Base-by-base conservation (phyloP, 2,888 invertebrate genomes). In the Drosophila sordidula region DNA sequence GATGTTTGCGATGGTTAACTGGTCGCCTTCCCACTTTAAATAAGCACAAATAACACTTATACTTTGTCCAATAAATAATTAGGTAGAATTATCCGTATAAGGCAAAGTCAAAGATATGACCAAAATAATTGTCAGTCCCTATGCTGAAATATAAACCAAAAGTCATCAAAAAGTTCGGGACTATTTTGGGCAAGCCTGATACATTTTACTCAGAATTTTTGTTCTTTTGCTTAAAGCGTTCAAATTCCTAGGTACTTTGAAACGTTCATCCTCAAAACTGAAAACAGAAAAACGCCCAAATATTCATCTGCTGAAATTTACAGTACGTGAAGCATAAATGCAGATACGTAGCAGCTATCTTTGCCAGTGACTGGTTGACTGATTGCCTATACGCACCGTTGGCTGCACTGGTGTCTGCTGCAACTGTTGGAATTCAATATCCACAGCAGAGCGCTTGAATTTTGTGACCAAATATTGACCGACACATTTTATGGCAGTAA, bases 351-450 rank as follows among this genome's bases (percentile, higher is more conserved):
- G 50, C 26, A 70, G 61, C 63, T 54, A 67, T 71, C 80, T 70
- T 66, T 65, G 57, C 71, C 75, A 72, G 64, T 77, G 78, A 73
- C 77, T 77, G 80, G 70, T 70, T 80, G 81, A 80, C 73, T 80
- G 80, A 80, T 80, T 80, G 80, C 85, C 78, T 74, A 80, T 80
- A 80, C 84, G 80, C 80, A 84, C 80, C 85, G 80, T 70, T 80
- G 84, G 39, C 59, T 75, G 71, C 72, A 41, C 64, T 62, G 29
- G 34, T 16, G 1, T 45, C 45, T 45, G 26, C 34, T 52, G 39
- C 61, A 42, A 71, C 50, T 79, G 64, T 77, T 61, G 62, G 64
- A 67, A 69, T 77, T 80, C 81, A 78, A 80, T 78, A 80, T 69
- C 78, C 65, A 54, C 41, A 55, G 41, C 56, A 46, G 14, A 51